These are phyloP conservation scores for Hassar affinis DNA, from an alignment of 2,113 vertebrate genomes.

Conservation along the genomic window DNA sequence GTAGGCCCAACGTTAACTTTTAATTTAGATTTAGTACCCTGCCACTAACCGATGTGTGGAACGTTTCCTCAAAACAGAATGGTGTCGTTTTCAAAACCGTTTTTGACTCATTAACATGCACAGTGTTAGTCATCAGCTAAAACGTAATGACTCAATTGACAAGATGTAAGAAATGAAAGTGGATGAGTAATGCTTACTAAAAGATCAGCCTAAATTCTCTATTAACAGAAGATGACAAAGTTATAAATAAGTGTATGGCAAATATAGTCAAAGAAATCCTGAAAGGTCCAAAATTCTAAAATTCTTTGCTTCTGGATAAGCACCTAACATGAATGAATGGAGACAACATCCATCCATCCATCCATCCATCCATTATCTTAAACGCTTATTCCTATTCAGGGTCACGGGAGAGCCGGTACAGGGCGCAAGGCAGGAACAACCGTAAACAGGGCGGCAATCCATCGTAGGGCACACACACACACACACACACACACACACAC, in stretches of 20 bases:
- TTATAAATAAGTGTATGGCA: neutral
- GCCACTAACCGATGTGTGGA: neutral
- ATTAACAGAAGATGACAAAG: neutral
- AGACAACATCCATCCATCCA: no score
- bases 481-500: no score
- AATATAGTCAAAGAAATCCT: neutral
- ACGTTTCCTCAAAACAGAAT: neutral
- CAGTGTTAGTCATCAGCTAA: neutral
- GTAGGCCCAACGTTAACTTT: neutral
- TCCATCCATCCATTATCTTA: no score
- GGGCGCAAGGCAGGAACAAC: no score
- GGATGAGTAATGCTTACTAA: constrained; percentile 8
- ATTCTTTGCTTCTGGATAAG: neutral
- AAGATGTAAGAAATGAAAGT: neutral
- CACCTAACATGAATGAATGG: neutral
- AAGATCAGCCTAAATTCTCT: neutral
- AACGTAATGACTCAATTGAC: neutral
- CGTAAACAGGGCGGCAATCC: no score
- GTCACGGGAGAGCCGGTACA: no score
- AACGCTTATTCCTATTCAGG: no score
- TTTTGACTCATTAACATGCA: constrained; percentile 8
- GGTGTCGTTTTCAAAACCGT: neutral
- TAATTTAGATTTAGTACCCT: neutral
- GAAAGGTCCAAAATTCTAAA: neutral
- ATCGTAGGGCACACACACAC: no score